Conservation (phyloP, 2,113 vertebrate species). For the Myiopsitta monachus region DNA sequence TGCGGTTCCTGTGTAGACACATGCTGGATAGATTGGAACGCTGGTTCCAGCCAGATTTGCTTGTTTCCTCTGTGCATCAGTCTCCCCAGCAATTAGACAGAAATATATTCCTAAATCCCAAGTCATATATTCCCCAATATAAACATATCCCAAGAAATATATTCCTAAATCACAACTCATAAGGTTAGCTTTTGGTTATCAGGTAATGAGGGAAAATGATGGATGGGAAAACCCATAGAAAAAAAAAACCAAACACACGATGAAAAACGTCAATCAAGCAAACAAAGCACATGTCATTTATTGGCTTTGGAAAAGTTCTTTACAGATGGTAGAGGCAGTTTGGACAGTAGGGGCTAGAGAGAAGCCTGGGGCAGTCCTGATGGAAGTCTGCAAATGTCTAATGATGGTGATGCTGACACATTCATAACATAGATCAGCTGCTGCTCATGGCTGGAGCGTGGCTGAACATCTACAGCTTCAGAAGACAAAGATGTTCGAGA, state of each 20-base stretch:
- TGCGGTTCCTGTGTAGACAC: neutral
- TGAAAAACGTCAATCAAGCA: neutral
- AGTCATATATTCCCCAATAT: too few relatives aligned
- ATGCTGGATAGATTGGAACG: neutral
- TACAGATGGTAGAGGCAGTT: neutral
- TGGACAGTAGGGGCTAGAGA: neutral
- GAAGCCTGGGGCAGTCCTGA: neutral
- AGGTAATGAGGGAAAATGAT: neutral
- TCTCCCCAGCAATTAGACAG: neutral
- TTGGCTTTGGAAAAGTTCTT: neutral
- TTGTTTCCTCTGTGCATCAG: neutral
- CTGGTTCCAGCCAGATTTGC: neutral
- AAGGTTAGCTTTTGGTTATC: neutral
- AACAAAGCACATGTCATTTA: neutral
- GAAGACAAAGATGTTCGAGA: neutral
- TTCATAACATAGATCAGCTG: neutral
- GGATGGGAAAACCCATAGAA: neutral
- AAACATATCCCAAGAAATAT: neutral
- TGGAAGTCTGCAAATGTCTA: neutral
- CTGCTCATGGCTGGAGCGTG: neutral
- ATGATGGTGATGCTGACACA: neutral
- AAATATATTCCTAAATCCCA: neutral
- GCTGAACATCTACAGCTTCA: neutral
- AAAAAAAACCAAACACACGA: fast-evolving
- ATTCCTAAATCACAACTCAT: neutral